These are phyloP conservation scores for Shinisaurus crocodilurus DNA, from an alignment of 2,113 vertebrate species.

Conservation along the genomic window DNA sequence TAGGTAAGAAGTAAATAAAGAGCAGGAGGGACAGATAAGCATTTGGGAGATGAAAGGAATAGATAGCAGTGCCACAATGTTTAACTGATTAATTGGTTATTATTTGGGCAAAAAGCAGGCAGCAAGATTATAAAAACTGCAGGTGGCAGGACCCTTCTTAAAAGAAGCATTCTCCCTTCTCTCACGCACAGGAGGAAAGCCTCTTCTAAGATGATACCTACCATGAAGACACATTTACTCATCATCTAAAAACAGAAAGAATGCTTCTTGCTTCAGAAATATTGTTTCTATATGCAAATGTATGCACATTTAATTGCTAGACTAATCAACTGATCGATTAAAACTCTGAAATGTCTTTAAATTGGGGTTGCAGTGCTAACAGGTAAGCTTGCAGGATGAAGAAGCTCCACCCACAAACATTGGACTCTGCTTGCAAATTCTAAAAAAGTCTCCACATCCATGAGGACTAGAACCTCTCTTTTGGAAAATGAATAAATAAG, in stretches of 20 bases:
- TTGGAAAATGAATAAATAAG: not conserved
- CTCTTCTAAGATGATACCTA: not conserved
- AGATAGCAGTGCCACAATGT: not conserved
- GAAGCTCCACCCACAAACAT: not conserved
- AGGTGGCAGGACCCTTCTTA: not conserved
- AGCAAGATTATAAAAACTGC: not conserved
- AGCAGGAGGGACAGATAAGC: not conserved
- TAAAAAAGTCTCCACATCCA: not conserved
- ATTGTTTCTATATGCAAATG: not conserved
- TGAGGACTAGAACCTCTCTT: not conserved
- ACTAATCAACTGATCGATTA: not conserved
- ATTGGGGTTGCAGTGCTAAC: not conserved
- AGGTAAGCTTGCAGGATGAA: not conserved
- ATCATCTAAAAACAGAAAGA: not conserved
- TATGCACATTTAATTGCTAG: not conserved
- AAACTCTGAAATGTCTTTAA: not conserved
- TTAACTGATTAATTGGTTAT: not conserved
- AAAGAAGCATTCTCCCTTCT: not conserved
- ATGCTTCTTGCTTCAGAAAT: not conserved
- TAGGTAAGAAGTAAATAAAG: not conserved
- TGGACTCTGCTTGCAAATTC: not conserved
- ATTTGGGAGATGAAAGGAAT: not conserved
- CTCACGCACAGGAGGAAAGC: not conserved
- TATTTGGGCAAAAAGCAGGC: not conserved
- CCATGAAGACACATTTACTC: not conserved